Evolutionary conservation across 2,888 invertebrate genomes (phyloP), one percentile per base, ranked within the genome.

Genomic region (Lissocephala sabroskyi): DNA sequence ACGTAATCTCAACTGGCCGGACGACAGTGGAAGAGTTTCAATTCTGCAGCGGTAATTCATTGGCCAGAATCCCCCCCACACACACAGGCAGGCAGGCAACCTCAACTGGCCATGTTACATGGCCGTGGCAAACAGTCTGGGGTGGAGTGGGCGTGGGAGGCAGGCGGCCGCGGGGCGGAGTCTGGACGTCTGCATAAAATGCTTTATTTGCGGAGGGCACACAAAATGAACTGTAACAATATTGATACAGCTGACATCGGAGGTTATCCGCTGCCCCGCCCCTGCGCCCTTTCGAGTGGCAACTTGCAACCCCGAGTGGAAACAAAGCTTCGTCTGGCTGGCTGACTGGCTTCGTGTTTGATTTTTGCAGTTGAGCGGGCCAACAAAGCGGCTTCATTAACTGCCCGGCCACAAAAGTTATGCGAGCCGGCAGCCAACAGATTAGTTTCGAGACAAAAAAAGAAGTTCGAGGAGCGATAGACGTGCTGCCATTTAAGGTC

Each of bases 191-290:
- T 49, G 65, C 65, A 76, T 68, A 67, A 76, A 67, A 64, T 68
- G 49, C 74, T 64, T 58, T 77, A 77, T 75, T 71, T 71, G 66
- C 52, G 28, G 46, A 53, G 63, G 58, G 59, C 64, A 75, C 78
- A 75, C 76, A 71, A 75, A 78, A 75, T 78, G 76, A 78, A 70
- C 71, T 71, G 75, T 58, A 78, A 71, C 71, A 71, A 71, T 71
- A 70, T 71, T 71, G 71, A 63, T 75, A 70, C 71, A 71, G 71
- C 78, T 71, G 71, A 58, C 75, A 75, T 71, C 50, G 48, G 52
- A 37, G 65, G 52, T 52, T 51, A 40, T 7, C n/a, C 9, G 5
- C 30, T 11, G 11, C 30, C 30, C 3, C 10, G 7, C 3, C 30
- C 3, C 30, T 30, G 6, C n/a, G 30, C 7, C 30, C 30, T n/a